phyloP scores from a whole-genome alignment of 2,113 vertebrate genomes.

The Bos javanicus region DNA sequence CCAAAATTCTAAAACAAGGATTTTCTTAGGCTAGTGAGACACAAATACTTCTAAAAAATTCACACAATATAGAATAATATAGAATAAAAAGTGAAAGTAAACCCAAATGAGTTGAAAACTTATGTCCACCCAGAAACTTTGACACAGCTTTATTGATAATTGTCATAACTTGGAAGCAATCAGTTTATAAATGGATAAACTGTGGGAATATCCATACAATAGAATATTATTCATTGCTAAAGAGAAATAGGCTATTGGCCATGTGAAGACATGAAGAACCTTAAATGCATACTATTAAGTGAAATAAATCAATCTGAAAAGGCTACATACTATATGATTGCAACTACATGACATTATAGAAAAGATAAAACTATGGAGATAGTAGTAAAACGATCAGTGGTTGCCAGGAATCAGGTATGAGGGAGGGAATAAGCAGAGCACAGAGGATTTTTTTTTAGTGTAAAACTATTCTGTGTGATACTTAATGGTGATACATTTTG shows the following conservation, averaged over 20 bases:
- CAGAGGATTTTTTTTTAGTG: background rate
- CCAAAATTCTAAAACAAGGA: background rate
- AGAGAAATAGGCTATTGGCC: background rate
- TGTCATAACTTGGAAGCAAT: background rate
- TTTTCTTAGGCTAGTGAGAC: background rate
- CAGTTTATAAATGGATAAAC: background rate
- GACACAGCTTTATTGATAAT: background rate
- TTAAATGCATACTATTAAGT: background rate
- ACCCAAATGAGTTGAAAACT: background rate
- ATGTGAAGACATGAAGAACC: background rate
- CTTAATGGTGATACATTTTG: background rate
- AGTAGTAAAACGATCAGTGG: background rate
- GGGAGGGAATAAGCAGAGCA: background rate
- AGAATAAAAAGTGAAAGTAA: background rate
- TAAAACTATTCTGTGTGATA: background rate
- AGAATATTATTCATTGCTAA: background rate
- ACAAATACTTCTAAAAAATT: background rate
- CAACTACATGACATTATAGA: background rate
- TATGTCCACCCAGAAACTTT: background rate
- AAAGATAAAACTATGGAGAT: background rate
- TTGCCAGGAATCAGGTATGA: background rate
- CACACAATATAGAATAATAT: background rate
- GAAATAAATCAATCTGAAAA: no score
- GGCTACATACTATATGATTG: background rate
- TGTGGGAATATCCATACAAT: background rate